Evolutionary conservation across 2,113 vertebrate genomes (phyloP).

Genomic region (Kryptolebias marmoratus): DNA sequence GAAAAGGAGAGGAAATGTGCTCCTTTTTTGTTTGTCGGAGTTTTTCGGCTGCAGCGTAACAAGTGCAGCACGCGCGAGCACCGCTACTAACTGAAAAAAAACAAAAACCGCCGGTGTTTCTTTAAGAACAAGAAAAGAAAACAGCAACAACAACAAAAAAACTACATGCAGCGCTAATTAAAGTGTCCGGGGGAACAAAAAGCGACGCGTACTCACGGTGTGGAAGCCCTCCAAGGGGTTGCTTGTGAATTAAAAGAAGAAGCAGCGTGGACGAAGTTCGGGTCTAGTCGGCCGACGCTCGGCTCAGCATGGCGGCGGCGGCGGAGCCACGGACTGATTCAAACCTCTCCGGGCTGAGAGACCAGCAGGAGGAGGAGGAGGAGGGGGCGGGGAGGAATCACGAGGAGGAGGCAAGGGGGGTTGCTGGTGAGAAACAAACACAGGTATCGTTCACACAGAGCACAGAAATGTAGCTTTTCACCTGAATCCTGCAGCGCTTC

Average conservation of each 20-base stretch:
- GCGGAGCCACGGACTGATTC: conserved; percentile 51
- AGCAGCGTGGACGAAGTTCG: conserved; percentile 57
- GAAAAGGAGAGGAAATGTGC: no score
- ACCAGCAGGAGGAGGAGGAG: conserved; percentile 48
- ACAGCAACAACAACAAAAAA: background rate
- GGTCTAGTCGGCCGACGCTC: conserved; percentile 26
- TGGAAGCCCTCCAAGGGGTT: background rate
- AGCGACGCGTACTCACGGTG: conserved; percentile 49
- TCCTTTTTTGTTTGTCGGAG: no score
- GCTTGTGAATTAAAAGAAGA: background rate
- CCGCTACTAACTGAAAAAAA: no score
- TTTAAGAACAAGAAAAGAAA: no score
- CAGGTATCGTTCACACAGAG: background rate
- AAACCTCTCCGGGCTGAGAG: conserved; percentile 63
- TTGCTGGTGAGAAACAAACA: background rate
- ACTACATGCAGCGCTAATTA: background rate
- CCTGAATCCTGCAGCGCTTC: background rate
- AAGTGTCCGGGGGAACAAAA: background rate
- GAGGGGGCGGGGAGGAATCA: conserved; percentile 3
- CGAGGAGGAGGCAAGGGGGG: conserved; percentile 4
- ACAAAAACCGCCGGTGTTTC: no score
- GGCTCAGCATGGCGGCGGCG: conserved; percentile 80
- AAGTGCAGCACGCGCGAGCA: conserved; percentile 65
- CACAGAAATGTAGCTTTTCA: background rate
- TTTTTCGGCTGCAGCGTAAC: conserved; percentile 37